Evolutionary conservation across 2,888 invertebrate genomes (phyloP).

Genomic region (Pogonocherus hispidulus): DNA sequence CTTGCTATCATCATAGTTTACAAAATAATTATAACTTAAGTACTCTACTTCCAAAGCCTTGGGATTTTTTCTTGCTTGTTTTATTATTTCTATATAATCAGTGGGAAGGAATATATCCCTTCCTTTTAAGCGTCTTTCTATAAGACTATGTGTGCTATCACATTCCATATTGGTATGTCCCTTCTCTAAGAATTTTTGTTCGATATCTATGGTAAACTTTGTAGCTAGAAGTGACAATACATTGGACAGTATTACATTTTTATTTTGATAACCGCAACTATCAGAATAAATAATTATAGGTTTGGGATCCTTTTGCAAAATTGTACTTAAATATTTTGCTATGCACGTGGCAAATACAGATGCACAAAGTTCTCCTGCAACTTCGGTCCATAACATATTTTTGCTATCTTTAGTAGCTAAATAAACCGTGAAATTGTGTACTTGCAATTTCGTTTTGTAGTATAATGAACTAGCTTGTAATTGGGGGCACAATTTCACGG

Average conservation of each 20-base stretch:
- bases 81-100: slow-evolving; percentile 19
- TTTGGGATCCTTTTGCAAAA: background rate
- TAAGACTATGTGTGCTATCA: too few species aligned
- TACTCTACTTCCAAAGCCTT: slow-evolving; percentile 27
- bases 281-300: slow-evolving; percentile 23
- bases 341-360: slow-evolving; percentile 22
- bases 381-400: slow-evolving; percentile 27
- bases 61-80: slow-evolving; percentile 25
- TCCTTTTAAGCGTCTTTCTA: too few species aligned
- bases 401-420: slow-evolving; percentile 44
- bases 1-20: slow-evolving; percentile 25
- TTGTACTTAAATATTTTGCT: slow-evolving; percentile 18
- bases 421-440: slow-evolving; percentile 56
- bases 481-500: slow-evolving; percentile 55
- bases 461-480: slow-evolving; percentile 55
- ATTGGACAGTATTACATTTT: slow-evolving; percentile 8
- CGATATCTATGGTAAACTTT: slow-evolving; percentile 10
- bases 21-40: slow-evolving; percentile 27
- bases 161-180: slow-evolving; percentile 21
- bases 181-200: slow-evolving; percentile 19
- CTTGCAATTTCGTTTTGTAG: slow-evolving; percentile 56
- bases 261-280: slow-evolving; percentile 30
- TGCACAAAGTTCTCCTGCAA: slow-evolving; percentile 23
- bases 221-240: slow-evolving; percentile 18
- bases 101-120: slow-evolving; percentile 10